phyloP scores from a whole-genome alignment of 2,113 vertebrate genomes.

The Ellobius talpinus region DNA sequence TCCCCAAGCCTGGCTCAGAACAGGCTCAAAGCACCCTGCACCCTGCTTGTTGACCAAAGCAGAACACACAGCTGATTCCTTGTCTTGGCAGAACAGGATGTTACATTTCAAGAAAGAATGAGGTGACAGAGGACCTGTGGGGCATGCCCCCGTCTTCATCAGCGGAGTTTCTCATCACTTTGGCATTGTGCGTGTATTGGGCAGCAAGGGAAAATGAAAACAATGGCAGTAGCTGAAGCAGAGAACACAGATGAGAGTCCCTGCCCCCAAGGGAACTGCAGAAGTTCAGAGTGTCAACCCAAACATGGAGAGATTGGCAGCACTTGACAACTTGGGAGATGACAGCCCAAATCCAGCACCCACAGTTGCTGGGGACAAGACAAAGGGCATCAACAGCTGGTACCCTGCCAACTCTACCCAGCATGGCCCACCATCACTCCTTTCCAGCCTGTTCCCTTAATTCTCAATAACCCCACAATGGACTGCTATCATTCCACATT shows the following conservation, averaged over 20 bases:
- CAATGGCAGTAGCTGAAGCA: too few species aligned
- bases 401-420: not conserved
- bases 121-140: too few species aligned
- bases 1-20: not conserved
- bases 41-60: not conserved
- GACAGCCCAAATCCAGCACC: not conserved
- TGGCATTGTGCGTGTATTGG: not conserved
- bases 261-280: too few species aligned
- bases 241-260: not conserved
- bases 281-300: not conserved
- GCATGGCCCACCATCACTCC: not conserved
- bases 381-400: not conserved
- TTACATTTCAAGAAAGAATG: not conserved
- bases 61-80: not conserved
- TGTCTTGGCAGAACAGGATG: not conserved
- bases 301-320: not conserved
- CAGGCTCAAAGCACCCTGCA: not conserved
- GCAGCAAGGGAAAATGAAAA: too few species aligned
- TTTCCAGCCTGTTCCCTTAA: not conserved
- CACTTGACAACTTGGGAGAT: not conserved
- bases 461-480: not conserved
- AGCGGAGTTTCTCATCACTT: not conserved
- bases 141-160: not conserved
- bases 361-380: not conserved
- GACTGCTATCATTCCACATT: too few species aligned